A percentile compares a stretch with the other conserved stretches of the same genome.
phyloP scores from a whole-genome alignment of 2,888 invertebrate genomes.

The Galerucella calmariensis region DNA sequence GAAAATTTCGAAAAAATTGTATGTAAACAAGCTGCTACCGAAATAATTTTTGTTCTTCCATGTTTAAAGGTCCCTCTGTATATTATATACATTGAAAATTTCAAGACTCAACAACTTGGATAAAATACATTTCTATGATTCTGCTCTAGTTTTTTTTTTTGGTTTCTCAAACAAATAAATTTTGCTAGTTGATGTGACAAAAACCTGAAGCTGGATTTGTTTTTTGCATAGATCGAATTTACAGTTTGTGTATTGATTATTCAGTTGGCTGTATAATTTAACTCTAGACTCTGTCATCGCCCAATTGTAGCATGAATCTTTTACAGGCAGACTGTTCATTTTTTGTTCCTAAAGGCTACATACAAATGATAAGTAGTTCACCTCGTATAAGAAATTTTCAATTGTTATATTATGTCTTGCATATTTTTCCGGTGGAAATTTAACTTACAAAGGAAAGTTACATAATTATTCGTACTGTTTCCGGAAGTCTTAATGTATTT shows the following conservation, averaged over 20 bases:
- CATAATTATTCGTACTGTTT: conserved; percentile 42
- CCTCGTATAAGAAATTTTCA: not conserved
- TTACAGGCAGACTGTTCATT: not conserved
- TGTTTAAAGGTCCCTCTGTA: too few species aligned
- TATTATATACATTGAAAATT: too few species aligned
- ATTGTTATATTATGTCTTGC: not conserved
- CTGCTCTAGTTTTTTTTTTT: too few species aligned
- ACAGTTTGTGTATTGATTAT: not conserved
- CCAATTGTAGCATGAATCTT: not conserved
- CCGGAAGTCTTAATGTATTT: conserved; percentile 45
- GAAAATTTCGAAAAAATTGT: too few species aligned
- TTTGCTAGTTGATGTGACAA: too few species aligned
- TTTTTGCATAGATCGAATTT: too few species aligned
- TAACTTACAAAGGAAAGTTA: conserved; percentile 25
- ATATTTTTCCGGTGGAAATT: conserved; percentile 21
- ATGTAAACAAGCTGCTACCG: too few species aligned
- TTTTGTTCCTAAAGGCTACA: not conserved
- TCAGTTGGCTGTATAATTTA: not conserved
- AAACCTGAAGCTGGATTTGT: too few species aligned
- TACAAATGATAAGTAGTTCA: not conserved
- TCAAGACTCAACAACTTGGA: too few species aligned
- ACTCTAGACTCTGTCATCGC: not conserved
- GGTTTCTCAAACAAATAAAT: too few species aligned
- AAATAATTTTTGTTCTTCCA: too few species aligned
- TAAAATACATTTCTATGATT: too few species aligned